Conservation (phyloP, 2,113 vertebrate species). For the Pelodiscus sinensis region DNA sequence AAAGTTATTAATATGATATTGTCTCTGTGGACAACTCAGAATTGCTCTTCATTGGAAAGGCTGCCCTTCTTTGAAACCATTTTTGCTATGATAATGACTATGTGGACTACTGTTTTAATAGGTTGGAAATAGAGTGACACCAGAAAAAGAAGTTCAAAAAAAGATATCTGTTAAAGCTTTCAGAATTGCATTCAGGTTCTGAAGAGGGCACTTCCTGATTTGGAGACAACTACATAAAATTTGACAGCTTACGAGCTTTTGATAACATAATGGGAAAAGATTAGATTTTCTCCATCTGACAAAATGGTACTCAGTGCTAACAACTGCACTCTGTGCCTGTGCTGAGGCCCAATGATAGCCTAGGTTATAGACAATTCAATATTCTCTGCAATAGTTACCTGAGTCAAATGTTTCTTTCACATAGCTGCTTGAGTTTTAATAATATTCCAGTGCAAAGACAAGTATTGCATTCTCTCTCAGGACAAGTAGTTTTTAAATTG, state of each 20-base stretch:
- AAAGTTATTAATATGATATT: not conserved
- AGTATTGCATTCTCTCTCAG: not conserved
- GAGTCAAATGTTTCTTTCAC: not conserved
- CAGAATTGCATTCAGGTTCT: not conserved
- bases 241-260: not conserved
- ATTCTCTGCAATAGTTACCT: not conserved
- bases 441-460: not conserved
- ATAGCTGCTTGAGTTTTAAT: not conserved
- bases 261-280: not conserved
- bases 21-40: not conserved
- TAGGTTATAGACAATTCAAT: not conserved
- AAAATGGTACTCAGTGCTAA: not conserved
- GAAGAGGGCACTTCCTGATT: not conserved
- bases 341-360: not conserved
- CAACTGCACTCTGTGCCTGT: rapidly evolving
- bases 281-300: not conserved
- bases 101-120: not conserved
- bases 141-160: not conserved
- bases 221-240: not conserved
- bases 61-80: not conserved
- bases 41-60: not conserved
- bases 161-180: not conserved
- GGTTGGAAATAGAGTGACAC: not conserved
- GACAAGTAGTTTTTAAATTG: not conserved
- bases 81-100: constrained; percentile 8